These are phyloP conservation scores for Camponotus pennsylvanicus DNA, from an alignment of 1,140 invertebrate genomes.

Conservation along the genomic window DNA sequence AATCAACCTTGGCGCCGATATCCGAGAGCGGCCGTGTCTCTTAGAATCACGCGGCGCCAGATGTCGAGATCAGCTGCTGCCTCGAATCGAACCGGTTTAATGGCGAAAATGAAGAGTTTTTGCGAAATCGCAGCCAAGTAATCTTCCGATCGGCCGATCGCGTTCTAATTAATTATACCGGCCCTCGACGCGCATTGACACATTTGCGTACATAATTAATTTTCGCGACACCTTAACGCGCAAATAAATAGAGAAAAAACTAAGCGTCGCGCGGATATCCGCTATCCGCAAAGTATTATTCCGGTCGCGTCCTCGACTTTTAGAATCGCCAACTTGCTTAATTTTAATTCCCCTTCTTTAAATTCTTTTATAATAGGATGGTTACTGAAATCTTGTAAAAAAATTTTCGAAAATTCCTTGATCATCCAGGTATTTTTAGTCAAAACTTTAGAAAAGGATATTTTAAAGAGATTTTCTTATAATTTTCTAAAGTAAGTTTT, in stretches of 20 bases:
- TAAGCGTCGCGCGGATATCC: background rate
- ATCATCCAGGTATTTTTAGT: too few species aligned
- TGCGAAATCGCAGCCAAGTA: background rate
- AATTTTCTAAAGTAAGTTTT: too few species aligned
- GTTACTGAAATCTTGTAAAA: too few species aligned
- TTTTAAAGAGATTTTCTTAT: too few species aligned
- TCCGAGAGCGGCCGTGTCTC: constrained; percentile 54
- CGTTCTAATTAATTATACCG: constrained; percentile 17
- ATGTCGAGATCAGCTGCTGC: constrained; percentile 68
- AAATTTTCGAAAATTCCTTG: too few species aligned
- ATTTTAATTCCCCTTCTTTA: too few species aligned
- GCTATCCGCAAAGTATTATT: background rate
- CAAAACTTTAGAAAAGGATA: too few species aligned
- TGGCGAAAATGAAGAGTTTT: background rate
- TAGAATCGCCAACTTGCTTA: background rate
- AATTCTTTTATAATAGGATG: too few species aligned
- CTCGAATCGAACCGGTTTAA: constrained; percentile 43
- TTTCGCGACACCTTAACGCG: constrained; percentile 2
- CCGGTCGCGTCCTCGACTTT: constrained; percentile 18
- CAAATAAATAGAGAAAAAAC: constrained; percentile 6
- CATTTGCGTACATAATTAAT: constrained; percentile 32
- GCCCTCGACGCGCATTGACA: background rate
- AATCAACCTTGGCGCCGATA: constrained; percentile 74
- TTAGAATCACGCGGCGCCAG: constrained; percentile 57
- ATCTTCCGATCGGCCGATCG: background rate